Conservation (phyloP, 2,797 vertebrate genomes). For the Steatocranus sp. region DNA sequence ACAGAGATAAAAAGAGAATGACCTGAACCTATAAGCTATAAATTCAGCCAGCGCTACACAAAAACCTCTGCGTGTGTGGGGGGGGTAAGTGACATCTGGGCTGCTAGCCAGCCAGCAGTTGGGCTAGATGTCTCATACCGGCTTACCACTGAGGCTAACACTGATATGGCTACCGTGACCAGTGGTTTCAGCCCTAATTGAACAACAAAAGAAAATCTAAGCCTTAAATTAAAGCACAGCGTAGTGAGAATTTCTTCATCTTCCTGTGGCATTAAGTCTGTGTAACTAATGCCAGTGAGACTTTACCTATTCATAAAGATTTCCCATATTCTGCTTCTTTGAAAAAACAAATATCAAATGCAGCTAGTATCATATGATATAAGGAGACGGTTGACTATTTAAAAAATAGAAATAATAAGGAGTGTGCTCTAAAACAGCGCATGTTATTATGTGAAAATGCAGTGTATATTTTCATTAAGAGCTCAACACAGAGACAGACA, state of each 20-base stretch:
- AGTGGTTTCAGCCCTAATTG: neutral
- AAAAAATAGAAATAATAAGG: neutral
- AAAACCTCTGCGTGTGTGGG: neutral
- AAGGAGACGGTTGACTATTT: neutral
- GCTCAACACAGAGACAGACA: constrained; percentile 24
- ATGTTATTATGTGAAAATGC: neutral
- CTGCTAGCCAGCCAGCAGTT: constrained; percentile 32
- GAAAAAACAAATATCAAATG: neutral
- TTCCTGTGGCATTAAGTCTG: neutral
- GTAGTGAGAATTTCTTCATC: neutral
- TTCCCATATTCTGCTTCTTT: neutral
- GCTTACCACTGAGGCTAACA: constrained; percentile 2
- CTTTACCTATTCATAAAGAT: neutral
- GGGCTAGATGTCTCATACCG: constrained; percentile 3
- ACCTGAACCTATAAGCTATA: neutral
- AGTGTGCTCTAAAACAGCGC: neutral
- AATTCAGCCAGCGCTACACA: neutral
- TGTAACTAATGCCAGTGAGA: neutral
- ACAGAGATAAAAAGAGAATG: neutral
- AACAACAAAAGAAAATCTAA: neutral
- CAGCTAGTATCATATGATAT: neutral
- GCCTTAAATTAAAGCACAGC: neutral
- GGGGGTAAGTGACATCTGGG: constrained; percentile 10
- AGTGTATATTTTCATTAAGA: constrained; percentile 30
- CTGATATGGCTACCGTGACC: neutral